Percentiles rank a stretch among this genome's conserved stretches.
These are phyloP conservation scores for Dione juno DNA, from an alignment of 2,888 invertebrate species.

Conservation along the genomic window DNA sequence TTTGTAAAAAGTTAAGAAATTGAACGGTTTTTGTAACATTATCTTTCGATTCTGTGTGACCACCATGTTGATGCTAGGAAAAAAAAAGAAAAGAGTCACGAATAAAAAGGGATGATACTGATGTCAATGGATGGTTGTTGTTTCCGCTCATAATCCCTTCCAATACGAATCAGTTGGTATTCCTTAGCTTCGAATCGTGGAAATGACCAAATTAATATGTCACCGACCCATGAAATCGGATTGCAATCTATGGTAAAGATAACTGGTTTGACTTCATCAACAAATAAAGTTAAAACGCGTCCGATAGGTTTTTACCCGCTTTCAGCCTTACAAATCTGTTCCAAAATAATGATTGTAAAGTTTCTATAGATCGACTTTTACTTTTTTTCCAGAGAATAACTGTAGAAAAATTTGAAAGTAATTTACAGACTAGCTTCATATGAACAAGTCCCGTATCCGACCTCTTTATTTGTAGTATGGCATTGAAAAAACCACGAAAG, in stretches of 20 bases:
- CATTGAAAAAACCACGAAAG: conserved; percentile 50
- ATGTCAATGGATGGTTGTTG: conserved; percentile 45
- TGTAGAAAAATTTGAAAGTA: conserved; percentile 47
- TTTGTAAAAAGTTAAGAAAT: conserved; percentile 52
- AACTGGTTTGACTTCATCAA: conserved; percentile 47
- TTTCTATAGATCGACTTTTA: conserved; percentile 47
- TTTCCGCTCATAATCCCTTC: conserved; percentile 46
- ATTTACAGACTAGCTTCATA: conserved; percentile 48
- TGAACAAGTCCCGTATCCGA: conserved; percentile 49
- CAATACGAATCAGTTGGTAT: conserved; percentile 44
- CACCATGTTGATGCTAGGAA: conserved; percentile 47
- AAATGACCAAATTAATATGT: conserved; percentile 49
- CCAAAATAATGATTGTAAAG: conserved; percentile 46
- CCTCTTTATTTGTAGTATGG: conserved; percentile 48
- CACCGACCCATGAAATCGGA: conserved; percentile 49
- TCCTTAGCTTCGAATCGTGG: conserved; percentile 48
- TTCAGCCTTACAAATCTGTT: conserved; percentile 43
- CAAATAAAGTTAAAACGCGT: conserved; percentile 52
- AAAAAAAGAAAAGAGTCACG: too few relatives aligned
- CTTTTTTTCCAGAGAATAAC: conserved; percentile 47
- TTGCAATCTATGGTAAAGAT: conserved; percentile 49
- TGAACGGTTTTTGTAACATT: conserved; percentile 43
- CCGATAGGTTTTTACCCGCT: conserved; percentile 50
- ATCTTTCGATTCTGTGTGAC: conserved; percentile 39
- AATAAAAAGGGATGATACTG: conserved; percentile 43